phyloP scores from a whole-genome alignment of 2,113 vertebrate genomes.

The Dendrocopos noguchii region DNA sequence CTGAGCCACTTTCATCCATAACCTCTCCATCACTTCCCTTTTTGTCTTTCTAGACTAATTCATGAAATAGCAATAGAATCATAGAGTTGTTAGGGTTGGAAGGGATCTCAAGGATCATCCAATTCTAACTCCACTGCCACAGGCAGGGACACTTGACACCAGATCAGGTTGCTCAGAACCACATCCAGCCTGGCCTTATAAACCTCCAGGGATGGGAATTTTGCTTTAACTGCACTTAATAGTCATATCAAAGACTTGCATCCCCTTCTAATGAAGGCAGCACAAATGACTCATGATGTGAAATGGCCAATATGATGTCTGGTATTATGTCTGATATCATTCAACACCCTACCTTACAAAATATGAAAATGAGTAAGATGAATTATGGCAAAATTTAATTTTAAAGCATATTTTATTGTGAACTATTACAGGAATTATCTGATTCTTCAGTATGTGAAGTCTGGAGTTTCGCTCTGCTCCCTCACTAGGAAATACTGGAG shows the following conservation, averaged over 20 bases:
- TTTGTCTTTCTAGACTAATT: background rate
- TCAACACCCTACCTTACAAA: background rate
- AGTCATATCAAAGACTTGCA: background rate
- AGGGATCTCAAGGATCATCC: no score
- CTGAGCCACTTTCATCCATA: background rate
- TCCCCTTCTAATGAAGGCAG: background rate
- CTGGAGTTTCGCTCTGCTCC: background rate
- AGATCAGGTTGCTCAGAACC: no score
- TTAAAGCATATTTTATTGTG: background rate
- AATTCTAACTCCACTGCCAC: no score
- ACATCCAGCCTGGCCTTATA: no score
- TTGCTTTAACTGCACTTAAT: background rate
- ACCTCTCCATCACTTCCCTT: background rate
- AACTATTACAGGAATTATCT: background rate
- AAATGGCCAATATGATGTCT: background rate
- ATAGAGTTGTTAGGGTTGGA: no score
- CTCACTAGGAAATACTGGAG: background rate
- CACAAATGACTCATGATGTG: background rate
- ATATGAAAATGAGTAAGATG: background rate
- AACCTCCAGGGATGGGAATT: background rate
- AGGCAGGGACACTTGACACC: no score
- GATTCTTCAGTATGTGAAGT: background rate
- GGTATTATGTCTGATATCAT: background rate
- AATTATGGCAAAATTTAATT: rapidly evolving
- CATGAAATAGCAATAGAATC: background rate